phyloP scores from a whole-genome alignment of 2,888 invertebrate species.

The Hypselothyrea guttata region DNA sequence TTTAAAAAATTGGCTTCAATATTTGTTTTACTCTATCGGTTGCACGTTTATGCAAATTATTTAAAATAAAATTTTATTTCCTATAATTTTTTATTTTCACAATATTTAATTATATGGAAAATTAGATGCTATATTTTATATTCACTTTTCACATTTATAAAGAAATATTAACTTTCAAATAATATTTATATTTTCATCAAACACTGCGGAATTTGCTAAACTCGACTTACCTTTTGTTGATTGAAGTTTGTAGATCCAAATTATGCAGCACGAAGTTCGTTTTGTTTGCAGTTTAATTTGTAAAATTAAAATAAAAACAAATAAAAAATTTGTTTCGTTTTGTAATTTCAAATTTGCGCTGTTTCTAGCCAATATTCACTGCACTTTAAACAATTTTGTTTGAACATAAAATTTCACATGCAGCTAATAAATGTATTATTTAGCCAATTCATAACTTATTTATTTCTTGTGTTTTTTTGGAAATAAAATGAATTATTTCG shows the following conservation, averaged over 20 bases:
- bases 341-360: slow-evolving; percentile 1
- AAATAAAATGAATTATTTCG: slow-evolving; percentile 27
- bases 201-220: not conserved
- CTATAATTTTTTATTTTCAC: no score
- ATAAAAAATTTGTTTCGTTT: slow-evolving; percentile 23
- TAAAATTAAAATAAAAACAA: slow-evolving; percentile 32
- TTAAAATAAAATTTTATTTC: slow-evolving; percentile 7
- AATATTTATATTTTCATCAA: not conserved
- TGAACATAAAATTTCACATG: slow-evolving; percentile 47
- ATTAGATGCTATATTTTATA: no score
- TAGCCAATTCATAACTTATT: slow-evolving; percentile 56
- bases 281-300: slow-evolving; percentile 1
- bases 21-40: no score
- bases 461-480: slow-evolving; percentile 21
- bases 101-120: no score
- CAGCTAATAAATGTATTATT: slow-evolving; percentile 44
- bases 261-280: slow-evolving; percentile 14
- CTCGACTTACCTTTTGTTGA: slow-evolving; percentile 43
- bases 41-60: no score
- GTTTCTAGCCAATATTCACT: slow-evolving; percentile 44
- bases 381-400: slow-evolving; percentile 36
- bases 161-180: slow-evolving; percentile 1
- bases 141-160: not conserved
- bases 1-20: no score
- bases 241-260: slow-evolving; percentile 27